phyloP scores from a whole-genome alignment of 2,888 invertebrate genomes.

The Lordiphosa andalusiaca region DNA sequence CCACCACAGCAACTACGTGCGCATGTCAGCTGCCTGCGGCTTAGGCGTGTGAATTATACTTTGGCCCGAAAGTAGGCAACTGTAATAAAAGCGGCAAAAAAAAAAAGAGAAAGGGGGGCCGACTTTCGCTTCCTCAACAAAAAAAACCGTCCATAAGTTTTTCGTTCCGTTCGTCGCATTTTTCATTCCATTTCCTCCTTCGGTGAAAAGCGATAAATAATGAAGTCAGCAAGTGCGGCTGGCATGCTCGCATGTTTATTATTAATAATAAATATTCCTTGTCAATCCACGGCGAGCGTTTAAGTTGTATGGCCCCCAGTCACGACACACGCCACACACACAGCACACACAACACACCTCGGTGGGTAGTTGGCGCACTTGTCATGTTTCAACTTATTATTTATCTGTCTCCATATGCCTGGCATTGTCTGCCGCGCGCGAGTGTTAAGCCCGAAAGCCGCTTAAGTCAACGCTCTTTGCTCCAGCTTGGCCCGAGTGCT shows the following conservation, averaged over 20 bases:
- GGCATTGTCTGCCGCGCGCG: conserved; percentile 41
- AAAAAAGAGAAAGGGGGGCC: conserved; percentile 10
- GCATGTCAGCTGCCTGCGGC: conserved; percentile 69
- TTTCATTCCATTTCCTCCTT: conserved; percentile 31
- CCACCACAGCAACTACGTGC: conserved; percentile 47
- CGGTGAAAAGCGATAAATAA: conserved; percentile 68
- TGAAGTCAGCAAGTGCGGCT: conserved; percentile 71
- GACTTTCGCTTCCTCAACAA: conserved; percentile 15
- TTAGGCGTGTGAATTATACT: conserved; percentile 73
- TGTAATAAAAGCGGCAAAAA: conserved; percentile 62
- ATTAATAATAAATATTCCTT: conserved; percentile 73
- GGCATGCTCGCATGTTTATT: conserved; percentile 71
- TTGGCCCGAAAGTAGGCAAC: conserved; percentile 67
- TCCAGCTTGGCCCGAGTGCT: conserved; percentile 56
- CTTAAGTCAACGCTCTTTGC: conserved; percentile 56
- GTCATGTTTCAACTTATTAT: conserved; percentile 56
- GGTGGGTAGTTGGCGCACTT: conserved; percentile 42
- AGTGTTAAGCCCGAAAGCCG: conserved; percentile 60
- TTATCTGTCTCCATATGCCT: conserved; percentile 55
- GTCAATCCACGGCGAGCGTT: conserved; percentile 55
- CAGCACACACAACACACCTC: conserved; percentile 6
- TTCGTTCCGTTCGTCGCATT: conserved; percentile 29
- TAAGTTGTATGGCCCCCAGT: conserved; percentile 54
- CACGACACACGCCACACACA: conserved; percentile 44
- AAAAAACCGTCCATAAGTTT: conserved; percentile 26